These are phyloP conservation scores for Slavum lentiscoides DNA, from an alignment of 2,888 invertebrate species.

Conservation along the genomic window DNA sequence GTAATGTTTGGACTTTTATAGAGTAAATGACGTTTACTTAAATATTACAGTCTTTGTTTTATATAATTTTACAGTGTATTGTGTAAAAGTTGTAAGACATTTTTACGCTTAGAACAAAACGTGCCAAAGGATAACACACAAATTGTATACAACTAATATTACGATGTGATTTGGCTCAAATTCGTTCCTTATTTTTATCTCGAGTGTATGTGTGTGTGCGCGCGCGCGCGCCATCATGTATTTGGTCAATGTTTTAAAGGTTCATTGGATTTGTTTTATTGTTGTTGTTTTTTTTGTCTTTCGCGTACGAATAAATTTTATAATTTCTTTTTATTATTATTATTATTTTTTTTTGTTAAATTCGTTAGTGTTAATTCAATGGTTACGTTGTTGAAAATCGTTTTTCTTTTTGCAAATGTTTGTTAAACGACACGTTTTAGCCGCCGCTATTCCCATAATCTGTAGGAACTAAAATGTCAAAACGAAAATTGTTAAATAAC, in stretches of 20 bases:
- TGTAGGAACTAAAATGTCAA: not conserved
- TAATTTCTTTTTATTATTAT: too few species aligned
- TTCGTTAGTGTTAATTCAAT: constrained; percentile 17
- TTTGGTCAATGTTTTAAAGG: constrained; percentile 39
- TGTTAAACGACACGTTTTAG: constrained; percentile 12
- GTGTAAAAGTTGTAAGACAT: constrained; percentile 23
- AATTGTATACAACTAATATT: constrained; percentile 49
- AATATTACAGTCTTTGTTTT: not conserved
- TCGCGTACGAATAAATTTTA: not conserved
- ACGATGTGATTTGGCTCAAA: constrained; percentile 44
- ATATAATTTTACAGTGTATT: not conserved
- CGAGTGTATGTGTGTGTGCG: constrained; percentile 25
- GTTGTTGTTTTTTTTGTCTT: constrained; percentile 28
- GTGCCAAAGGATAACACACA: constrained; percentile 52
- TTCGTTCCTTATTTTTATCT: constrained; percentile 47
- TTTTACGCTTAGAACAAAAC: constrained; percentile 39
- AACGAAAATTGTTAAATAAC: constrained; percentile 5
- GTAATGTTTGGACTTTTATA: not conserved
- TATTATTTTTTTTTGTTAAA: not conserved
- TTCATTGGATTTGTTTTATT: constrained; percentile 30
- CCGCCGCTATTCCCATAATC: not conserved
- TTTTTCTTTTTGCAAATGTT: constrained; percentile 11
- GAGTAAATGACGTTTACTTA: not conserved
- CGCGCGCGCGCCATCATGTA: constrained; percentile 1
- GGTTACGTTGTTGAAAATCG: constrained; percentile 24